Evolutionary conservation across 2,888 invertebrate genomes (phyloP).

Genomic region (Tuta absoluta): DNA sequence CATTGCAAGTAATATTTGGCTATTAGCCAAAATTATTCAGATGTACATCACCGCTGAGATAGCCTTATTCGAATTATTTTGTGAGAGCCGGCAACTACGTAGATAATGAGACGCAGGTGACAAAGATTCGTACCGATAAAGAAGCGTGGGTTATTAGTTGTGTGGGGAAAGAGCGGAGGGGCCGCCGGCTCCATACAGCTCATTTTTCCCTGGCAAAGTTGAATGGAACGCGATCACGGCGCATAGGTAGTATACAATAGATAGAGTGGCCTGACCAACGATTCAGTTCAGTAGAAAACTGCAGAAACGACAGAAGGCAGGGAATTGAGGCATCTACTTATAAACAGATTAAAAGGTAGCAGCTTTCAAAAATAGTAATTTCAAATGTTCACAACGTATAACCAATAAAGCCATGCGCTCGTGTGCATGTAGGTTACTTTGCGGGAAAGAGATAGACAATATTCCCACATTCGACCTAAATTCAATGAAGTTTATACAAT

Average conservation of each 20-base stretch:
- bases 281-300: not conserved
- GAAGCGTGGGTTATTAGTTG: constrained; percentile 74
- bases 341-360: not conserved
- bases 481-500: constrained; percentile 31
- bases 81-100: constrained; percentile 46
- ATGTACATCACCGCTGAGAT: constrained; percentile 25
- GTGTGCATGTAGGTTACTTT: constrained; percentile 51
- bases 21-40: constrained; percentile 55
- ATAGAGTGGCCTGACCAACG: constrained; percentile 27
- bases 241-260: constrained; percentile 56
- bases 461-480: constrained; percentile 38
- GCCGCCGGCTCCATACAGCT: constrained; percentile 67
- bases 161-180: constrained; percentile 62
- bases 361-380: constrained; percentile 3
- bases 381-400: constrained; percentile 20
- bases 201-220: constrained; percentile 65
- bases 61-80: constrained; percentile 46
- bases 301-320: not conserved
- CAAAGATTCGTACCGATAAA: constrained; percentile 72
- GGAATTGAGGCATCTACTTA: not conserved
- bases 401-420: constrained; percentile 44
- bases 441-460: constrained; percentile 47
- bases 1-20: constrained; percentile 59
- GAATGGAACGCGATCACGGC: constrained; percentile 71
- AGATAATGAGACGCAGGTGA: constrained; percentile 72